Conservation (phyloP, 2,888 invertebrate species). For the Oscheius sp. region DNA sequence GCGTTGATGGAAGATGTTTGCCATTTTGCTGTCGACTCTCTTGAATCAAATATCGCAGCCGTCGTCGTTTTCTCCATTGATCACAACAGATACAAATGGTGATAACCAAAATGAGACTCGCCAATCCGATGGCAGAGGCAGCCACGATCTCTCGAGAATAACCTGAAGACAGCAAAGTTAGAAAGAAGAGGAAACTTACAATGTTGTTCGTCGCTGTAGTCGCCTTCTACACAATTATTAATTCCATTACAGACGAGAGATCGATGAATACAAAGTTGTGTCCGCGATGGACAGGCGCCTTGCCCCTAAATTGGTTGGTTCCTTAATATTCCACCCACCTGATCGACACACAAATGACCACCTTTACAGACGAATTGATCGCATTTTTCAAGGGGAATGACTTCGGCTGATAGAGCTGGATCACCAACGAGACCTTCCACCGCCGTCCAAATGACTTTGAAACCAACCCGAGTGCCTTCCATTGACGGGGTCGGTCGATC, state of each 20-base stretch:
- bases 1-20: background rate
- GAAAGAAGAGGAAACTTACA: slow-evolving; percentile 38
- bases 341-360: slow-evolving; percentile 71
- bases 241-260: slow-evolving; percentile 72
- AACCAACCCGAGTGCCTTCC: slow-evolving; percentile 15
- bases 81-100: slow-evolving; percentile 48
- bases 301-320: slow-evolving; percentile 41
- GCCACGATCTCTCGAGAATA: slow-evolving; percentile 47
- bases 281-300: slow-evolving; percentile 67
- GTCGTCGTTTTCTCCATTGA: slow-evolving; percentile 36
- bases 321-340: slow-evolving; percentile 24
- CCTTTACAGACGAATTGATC: slow-evolving; percentile 70
- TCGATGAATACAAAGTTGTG: slow-evolving; percentile 71
- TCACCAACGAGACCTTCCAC: slow-evolving; percentile 53
- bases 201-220: slow-evolving; percentile 68
- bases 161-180: slow-evolving; percentile 33
- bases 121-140: slow-evolving; percentile 37
- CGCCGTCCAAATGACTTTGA: slow-evolving; percentile 46
- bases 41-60: slow-evolving; percentile 35
- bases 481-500: slow-evolving; percentile 53
- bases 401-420: slow-evolving; percentile 13
- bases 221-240: slow-evolving; percentile 72
- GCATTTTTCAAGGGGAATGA: slow-evolving; percentile 43
- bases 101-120: slow-evolving; percentile 36
- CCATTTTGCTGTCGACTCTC: slow-evolving; percentile 36